Conservation (phyloP, 2,888 invertebrate species). For the Diaperis boleti region DNA sequence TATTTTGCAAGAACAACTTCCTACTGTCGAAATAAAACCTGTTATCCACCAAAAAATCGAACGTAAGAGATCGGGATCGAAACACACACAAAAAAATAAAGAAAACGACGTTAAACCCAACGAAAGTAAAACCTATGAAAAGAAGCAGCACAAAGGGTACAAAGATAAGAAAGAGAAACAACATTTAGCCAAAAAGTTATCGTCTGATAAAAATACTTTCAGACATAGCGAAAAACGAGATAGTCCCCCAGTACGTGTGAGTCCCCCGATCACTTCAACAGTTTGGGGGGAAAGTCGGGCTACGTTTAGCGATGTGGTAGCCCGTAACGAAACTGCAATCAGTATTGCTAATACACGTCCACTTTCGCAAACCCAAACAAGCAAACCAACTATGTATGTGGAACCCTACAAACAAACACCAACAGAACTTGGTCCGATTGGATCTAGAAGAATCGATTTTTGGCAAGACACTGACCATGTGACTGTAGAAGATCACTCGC, state of each 20-base stretch:
- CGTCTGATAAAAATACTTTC: constrained; percentile 35
- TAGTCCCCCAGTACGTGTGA: constrained; percentile 40
- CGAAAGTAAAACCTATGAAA: constrained; percentile 36
- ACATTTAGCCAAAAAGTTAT: constrained; percentile 36
- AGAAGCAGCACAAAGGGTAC: constrained; percentile 22
- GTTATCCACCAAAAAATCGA: constrained; percentile 39
- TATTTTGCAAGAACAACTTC: constrained; percentile 19
- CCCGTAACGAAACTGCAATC: constrained; percentile 64
- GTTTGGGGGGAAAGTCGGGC: constrained; percentile 71
- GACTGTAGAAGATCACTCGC: constrained; percentile 45
- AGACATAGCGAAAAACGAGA: constrained; percentile 36
- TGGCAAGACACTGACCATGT: constrained; percentile 48
- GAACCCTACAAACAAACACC: constrained; percentile 61
- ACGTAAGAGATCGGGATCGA: constrained; percentile 40
- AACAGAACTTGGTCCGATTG: constrained; percentile 66
- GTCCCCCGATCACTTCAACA: constrained; percentile 58
- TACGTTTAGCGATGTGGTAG: constrained; percentile 73
- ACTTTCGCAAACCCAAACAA: constrained; percentile 42
- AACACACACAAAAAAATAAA: constrained; percentile 45
- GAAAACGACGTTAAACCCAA: constrained; percentile 36
- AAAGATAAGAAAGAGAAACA: constrained; percentile 33
- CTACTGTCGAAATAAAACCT: constrained; percentile 42
- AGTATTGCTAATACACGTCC: constrained; percentile 48
- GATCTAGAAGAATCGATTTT: constrained; percentile 60
- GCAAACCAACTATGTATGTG: constrained; percentile 63